A percentile compares a stretch with the other conserved stretches of the same genome.
phyloP scores from a whole-genome alignment of 1,140 invertebrate genomes.

The Brachionus angularis region DNA sequence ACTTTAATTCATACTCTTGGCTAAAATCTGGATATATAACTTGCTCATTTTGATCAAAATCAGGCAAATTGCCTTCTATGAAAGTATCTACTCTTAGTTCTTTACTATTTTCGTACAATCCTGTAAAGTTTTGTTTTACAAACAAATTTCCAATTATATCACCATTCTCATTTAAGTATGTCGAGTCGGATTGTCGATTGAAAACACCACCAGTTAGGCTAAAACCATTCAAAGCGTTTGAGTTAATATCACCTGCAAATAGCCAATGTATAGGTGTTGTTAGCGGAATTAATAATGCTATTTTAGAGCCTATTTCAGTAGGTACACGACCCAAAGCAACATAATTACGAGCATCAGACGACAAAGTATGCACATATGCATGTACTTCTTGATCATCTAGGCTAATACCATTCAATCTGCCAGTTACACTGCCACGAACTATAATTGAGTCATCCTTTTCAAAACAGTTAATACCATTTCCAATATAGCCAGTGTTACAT shows the following conservation, averaged over 20 bases:
- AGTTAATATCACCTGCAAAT: conserved; percentile 26
- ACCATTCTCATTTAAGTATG: conserved; percentile 13
- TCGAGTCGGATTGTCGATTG: conserved; percentile 29
- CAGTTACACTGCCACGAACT: background rate
- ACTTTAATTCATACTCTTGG: conserved; percentile 11
- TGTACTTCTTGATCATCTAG: background rate
- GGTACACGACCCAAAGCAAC: conserved; percentile 12
- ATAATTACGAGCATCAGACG: conserved; percentile 24
- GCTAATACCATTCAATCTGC: background rate
- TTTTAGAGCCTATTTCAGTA: background rate
- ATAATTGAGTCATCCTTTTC: conserved; percentile 28
- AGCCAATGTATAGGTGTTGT: conserved; percentile 32
- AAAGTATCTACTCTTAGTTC: conserved; percentile 8
- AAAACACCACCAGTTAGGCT: conserved; percentile 23
- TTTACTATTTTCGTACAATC: conserved; percentile 11
- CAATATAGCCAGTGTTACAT: conserved; percentile 16
- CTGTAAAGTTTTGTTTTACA: conserved; percentile 29
- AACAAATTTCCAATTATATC: conserved; percentile 23
- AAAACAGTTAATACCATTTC: conserved; percentile 19
- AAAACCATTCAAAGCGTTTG: conserved; percentile 28
- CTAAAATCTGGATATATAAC: conserved; percentile 22
- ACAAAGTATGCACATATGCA: conserved; percentile 24
- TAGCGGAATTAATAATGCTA: conserved; percentile 5
- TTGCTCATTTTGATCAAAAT: background rate
- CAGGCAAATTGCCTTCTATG: conserved; percentile 23